These are phyloP conservation scores for Synanceia verrucosa DNA, from an alignment of 2,797 vertebrate genomes.

Conservation along the genomic window DNA sequence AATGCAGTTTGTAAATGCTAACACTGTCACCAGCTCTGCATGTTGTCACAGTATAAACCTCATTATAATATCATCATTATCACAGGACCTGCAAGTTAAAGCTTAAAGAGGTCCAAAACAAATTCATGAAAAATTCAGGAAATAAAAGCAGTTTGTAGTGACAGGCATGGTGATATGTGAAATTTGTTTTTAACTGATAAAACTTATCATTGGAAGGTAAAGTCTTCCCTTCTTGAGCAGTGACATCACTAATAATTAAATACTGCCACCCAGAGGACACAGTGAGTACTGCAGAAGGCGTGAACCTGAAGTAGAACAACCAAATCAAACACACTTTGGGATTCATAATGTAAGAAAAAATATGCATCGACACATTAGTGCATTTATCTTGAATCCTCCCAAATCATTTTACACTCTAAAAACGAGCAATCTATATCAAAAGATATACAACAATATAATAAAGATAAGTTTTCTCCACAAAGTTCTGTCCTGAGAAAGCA, in stretches of 20 bases:
- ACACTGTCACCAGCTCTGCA: constrained; percentile 23
- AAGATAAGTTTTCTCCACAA: constrained; percentile 62
- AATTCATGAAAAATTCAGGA: no score
- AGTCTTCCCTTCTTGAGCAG: no score
- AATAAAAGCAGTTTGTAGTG: no score
- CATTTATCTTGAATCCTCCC: constrained; percentile 75
- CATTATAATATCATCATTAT: constrained; percentile 17
- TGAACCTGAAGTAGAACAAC: constrained; percentile 89
- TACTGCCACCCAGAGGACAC: no score
- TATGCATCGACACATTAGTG: constrained; percentile 67
- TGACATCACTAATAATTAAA: no score
- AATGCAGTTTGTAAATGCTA: constrained; percentile 41
- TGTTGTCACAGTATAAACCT: constrained; percentile 64
- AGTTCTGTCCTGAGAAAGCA: constrained; percentile 76
- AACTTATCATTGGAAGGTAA: no score
- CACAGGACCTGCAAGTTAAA: constrained; percentile 26
- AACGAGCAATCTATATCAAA: constrained; percentile 58
- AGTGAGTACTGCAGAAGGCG: no score
- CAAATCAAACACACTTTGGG: constrained; percentile 85
- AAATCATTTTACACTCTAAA: constrained; percentile 61
- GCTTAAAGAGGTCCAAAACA: constrained; percentile 9
- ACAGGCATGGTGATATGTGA: no score
- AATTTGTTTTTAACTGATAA: no score
- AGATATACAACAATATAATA: constrained; percentile 59
- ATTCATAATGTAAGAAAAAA: constrained; percentile 51